These are phyloP conservation scores for Eupithecia inturbata DNA, from an alignment of 2,888 invertebrate species.

Conservation along the genomic window DNA sequence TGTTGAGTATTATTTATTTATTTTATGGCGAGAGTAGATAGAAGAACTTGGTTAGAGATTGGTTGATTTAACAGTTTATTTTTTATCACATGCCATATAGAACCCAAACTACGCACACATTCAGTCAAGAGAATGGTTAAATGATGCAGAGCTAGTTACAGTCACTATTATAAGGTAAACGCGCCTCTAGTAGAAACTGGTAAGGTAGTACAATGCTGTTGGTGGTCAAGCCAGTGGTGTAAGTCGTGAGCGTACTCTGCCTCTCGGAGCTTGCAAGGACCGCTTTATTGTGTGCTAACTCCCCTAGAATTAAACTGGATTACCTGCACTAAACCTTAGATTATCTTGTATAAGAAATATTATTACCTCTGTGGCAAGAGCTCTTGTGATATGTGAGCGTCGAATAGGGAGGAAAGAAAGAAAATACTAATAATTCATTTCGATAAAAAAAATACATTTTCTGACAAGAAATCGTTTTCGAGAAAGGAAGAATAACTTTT, in stretches of 20 bases:
- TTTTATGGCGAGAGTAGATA: too few species aligned
- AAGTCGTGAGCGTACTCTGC: slow-evolving; percentile 3
- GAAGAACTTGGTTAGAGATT: neutral
- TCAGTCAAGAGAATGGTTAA: neutral
- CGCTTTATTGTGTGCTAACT: slow-evolving; percentile 8
- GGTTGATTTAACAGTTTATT: neutral
- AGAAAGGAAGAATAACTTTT: neutral
- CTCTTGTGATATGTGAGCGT: neutral
- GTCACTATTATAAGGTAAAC: neutral
- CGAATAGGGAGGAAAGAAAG: neutral
- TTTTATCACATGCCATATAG: neutral
- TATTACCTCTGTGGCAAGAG: neutral
- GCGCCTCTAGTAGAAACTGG: slow-evolving; percentile 1
- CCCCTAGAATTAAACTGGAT: neutral
- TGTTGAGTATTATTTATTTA: too few species aligned
- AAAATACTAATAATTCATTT: neutral
- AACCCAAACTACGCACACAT: neutral
- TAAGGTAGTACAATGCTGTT: slow-evolving; percentile 1
- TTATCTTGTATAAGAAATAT: neutral
- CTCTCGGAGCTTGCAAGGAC: slow-evolving; percentile 7
- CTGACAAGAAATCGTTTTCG: neutral
- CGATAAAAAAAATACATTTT: neutral
- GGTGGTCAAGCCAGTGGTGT: slow-evolving; percentile 2
- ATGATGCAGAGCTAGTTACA: neutral
- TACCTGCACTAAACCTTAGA: neutral